Evolutionary conservation across 2,888 invertebrate genomes (phyloP).

Genomic region (Spisula subtruncata): DNA sequence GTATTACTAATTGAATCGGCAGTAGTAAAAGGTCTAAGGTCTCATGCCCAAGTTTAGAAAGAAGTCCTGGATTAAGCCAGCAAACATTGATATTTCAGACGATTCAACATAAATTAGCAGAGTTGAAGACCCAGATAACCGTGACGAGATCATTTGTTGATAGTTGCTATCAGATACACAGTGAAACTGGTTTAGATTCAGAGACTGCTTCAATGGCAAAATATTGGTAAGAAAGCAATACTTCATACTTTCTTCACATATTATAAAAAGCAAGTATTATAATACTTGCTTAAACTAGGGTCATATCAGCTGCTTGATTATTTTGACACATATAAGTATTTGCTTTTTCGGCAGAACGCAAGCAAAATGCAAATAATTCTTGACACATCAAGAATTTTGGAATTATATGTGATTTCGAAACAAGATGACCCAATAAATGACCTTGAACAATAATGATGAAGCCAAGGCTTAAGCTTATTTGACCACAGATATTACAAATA

Average conservation of each 20-base stretch:
- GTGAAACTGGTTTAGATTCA: conserved; percentile 84
- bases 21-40: no score
- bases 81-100: conserved; percentile 85
- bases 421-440: no score
- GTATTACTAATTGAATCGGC: no score
- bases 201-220: conserved; percentile 88
- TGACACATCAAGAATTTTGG: background rate
- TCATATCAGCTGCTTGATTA: no score
- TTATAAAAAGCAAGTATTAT: background rate
- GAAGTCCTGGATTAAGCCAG: no score
- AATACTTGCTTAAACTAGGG: background rate
- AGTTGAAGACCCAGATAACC: conserved; percentile 88
- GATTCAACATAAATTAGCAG: conserved; percentile 88
- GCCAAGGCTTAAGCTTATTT: no score
- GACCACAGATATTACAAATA: no score
- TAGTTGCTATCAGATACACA: conserved; percentile 87
- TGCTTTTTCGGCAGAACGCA: no score
- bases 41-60: no score
- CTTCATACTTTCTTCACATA: background rate
- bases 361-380: no score
- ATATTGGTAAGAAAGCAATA: conserved; percentile 84
- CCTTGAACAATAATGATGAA: background rate
- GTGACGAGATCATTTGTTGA: conserved; percentile 88
- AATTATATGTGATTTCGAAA: background rate
- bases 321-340: no score